Evolutionary conservation across 2,797 vertebrate genomes (phyloP).

Genomic region (Synaphobranchus kaupii): DNA sequence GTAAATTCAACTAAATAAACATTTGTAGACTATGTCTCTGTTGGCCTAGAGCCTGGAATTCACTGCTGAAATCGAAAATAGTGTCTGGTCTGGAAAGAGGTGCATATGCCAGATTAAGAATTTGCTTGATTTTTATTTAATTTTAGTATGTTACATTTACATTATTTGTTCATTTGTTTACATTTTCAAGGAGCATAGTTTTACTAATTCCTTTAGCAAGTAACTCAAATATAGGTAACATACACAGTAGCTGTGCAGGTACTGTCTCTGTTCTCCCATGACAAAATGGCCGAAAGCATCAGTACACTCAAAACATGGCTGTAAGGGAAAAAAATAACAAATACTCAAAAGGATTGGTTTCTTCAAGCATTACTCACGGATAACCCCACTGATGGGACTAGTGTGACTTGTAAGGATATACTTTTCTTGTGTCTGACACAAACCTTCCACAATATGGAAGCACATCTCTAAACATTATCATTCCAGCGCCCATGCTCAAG

Average conservation of each 20-base stretch:
- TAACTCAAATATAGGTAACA: not conserved
- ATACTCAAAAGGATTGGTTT: conserved; percentile 10
- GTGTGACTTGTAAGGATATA: not conserved
- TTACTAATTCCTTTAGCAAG: not conserved
- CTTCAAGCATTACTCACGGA: not conserved
- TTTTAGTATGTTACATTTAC: not conserved
- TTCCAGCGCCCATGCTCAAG: conserved; percentile 31
- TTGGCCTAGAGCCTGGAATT: too few species aligned
- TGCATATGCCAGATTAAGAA: too few species aligned
- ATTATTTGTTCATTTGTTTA: not conserved
- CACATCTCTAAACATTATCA: not conserved
- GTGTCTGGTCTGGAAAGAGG: too few species aligned
- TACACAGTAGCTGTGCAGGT: not conserved
- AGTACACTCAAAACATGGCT: not conserved
- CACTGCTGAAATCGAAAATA: too few species aligned
- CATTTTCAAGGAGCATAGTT: not conserved
- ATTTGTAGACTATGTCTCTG: too few species aligned
- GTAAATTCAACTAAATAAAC: too few species aligned
- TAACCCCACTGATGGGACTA: not conserved
- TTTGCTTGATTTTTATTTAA: not conserved
- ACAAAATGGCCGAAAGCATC: not conserved
- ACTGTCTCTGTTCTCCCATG: not conserved
- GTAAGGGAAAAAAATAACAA: not conserved
- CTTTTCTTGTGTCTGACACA: not conserved
- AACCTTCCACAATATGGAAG: conserved; percentile 24